A percentile compares a stretch with the other conserved stretches of the same genome.
These are phyloP conservation scores for Oryzias woworae DNA, from an alignment of 2,113 vertebrate species.

Conservation along the genomic window DNA sequence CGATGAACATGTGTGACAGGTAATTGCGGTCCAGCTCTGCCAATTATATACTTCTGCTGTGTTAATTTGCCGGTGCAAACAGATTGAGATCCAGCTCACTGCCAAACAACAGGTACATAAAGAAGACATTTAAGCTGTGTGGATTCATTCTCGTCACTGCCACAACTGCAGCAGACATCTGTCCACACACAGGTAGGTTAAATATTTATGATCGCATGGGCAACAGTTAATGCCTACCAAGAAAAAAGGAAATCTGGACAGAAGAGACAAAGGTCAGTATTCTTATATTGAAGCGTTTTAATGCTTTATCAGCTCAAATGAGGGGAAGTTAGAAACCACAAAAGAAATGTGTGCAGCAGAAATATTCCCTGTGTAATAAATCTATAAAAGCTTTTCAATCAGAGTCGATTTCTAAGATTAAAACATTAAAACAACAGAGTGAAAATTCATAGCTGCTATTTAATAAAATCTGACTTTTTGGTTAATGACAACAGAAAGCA, in stretches of 20 bases:
- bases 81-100: not conserved
- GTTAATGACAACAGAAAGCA: too few relatives aligned
- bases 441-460: not conserved
- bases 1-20: not conserved
- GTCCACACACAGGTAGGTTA: not conserved
- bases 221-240: not conserved
- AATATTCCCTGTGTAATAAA: not conserved
- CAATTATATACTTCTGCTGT: not conserved
- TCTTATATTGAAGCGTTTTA: too few relatives aligned
- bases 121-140: not conserved
- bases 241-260: too few relatives aligned
- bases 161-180: not conserved
- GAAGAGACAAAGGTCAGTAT: not conserved
- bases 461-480: not conserved
- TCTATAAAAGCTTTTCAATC: not conserved
- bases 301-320: not conserved
- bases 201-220: not conserved
- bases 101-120: not conserved
- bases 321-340: not conserved
- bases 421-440: not conserved
- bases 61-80: not conserved
- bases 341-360: not conserved
- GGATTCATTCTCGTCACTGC: not conserved
- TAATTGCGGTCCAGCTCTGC: conserved; percentile 12
- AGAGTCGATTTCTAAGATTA: not conserved